phyloP scores from a whole-genome alignment of 30 jellyfish, hydroid and myxozoan species.

The Cassiopea andromeda region DNA sequence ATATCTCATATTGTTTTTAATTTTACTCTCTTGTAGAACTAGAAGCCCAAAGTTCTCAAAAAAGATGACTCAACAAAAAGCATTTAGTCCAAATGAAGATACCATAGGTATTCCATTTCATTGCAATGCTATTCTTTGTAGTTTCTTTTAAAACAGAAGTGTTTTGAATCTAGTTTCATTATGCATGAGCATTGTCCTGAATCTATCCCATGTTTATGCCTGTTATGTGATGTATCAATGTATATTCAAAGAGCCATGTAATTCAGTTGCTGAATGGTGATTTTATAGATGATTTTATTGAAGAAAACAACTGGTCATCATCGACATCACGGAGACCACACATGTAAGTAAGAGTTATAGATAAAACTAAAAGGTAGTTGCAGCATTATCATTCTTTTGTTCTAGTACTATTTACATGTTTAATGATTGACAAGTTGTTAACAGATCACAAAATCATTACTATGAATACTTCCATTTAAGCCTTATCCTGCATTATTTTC shows the following conservation, averaged over 20 bases:
- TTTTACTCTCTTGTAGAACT: background rate
- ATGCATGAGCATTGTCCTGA: too few relatives aligned
- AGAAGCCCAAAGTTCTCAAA: constrained; percentile 42
- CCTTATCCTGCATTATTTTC: too few relatives aligned
- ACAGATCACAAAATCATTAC: too few relatives aligned
- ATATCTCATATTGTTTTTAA: too few relatives aligned
- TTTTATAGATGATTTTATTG: constrained; percentile 8
- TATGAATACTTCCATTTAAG: too few relatives aligned
- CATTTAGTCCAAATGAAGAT: background rate
- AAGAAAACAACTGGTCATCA: constrained; percentile 6
- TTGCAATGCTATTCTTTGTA: background rate
- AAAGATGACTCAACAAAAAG: background rate
- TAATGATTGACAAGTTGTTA: too few relatives aligned
- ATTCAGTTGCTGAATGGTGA: background rate
- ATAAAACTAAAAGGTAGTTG: too few relatives aligned
- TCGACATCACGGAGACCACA: constrained; percentile 14
- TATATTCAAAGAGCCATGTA: background rate
- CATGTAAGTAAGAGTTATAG: background rate
- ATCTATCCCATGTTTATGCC: too few relatives aligned
- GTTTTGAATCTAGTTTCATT: too few relatives aligned
- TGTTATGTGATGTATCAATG: background rate
- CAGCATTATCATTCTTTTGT: too few relatives aligned
- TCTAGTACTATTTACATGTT: too few relatives aligned
- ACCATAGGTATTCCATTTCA: background rate
- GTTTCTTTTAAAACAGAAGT: too few relatives aligned